Evolutionary conservation across 2,113 vertebrate genomes (phyloP).

Genomic region (Numenius arquata): DNA sequence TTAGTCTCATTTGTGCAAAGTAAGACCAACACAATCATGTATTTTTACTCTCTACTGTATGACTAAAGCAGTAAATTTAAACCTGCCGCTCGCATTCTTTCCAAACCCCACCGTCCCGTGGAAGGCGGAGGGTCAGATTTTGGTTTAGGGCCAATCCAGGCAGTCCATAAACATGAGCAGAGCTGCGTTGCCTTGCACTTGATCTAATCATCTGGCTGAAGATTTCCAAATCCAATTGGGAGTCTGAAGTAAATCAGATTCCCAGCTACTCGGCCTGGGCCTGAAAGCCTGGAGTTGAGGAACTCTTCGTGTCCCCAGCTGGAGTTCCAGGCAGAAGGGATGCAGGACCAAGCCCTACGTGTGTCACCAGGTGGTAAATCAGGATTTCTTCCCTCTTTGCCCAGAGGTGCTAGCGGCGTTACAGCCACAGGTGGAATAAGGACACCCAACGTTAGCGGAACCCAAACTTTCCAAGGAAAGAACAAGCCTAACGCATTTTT

Average conservation of each 20-base stretch:
- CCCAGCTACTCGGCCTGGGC: neutral
- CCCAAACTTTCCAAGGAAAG: neutral
- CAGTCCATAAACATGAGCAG: neutral
- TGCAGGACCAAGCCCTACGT: neutral
- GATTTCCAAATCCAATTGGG: neutral
- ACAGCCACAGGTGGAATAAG: neutral
- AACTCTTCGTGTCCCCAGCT: neutral
- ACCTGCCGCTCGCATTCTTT: neutral
- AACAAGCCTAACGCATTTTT: neutral
- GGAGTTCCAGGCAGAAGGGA: neutral
- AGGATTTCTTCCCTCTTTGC: rapidly evolving
- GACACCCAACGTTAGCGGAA: neutral
- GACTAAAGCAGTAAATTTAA: neutral
- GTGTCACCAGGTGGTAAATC: neutral
- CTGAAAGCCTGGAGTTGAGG: neutral
- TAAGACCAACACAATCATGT: neutral
- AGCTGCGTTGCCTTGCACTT: neutral
- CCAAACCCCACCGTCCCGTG: neutral
- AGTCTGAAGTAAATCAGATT: neutral
- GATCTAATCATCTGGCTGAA: neutral
- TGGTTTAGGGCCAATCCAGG: neutral
- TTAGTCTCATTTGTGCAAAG: constrained; percentile 29
- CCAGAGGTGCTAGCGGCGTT: neutral
- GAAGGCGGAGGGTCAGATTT: neutral
- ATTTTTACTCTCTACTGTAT: constrained; percentile 2